These are phyloP conservation scores for Pyrrhia umbra DNA, from an alignment of 2,888 invertebrate species.

Conservation along the genomic window DNA sequence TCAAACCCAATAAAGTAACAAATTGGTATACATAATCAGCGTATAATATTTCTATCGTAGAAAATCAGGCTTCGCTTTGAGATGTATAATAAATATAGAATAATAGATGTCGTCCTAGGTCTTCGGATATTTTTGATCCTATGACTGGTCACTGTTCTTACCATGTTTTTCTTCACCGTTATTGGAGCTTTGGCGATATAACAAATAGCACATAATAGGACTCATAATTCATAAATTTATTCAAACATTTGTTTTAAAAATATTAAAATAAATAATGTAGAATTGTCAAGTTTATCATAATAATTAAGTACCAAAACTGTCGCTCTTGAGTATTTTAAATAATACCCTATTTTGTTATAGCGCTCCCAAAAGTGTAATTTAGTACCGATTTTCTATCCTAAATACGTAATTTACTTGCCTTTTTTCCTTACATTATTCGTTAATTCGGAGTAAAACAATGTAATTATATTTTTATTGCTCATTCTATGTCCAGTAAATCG, in stretches of 20 bases:
- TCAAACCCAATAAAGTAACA: slow-evolving; percentile 28
- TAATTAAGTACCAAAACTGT: slow-evolving; percentile 59
- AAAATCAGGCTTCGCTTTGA: too few species aligned
- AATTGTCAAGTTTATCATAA: background rate
- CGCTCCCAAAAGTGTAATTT: slow-evolving; percentile 66
- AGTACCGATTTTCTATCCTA: slow-evolving; percentile 72
- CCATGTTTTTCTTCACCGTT: background rate
- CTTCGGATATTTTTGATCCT: background rate
- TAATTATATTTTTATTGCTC: slow-evolving; percentile 89
- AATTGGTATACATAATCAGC: background rate
- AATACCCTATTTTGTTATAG: slow-evolving; percentile 72
- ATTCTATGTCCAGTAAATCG: slow-evolving; percentile 87
- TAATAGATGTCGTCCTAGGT: too few species aligned
- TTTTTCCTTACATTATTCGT: slow-evolving; percentile 77
- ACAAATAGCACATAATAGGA: background rate
- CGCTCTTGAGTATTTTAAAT: slow-evolving; percentile 68
- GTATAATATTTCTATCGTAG: background rate
- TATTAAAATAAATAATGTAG: background rate
- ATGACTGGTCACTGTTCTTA: background rate
- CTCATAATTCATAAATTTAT: too few species aligned
- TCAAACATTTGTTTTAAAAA: background rate
- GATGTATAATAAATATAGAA: too few species aligned
- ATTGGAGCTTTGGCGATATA: background rate
- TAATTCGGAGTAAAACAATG: slow-evolving; percentile 82
- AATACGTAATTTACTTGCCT: slow-evolving; percentile 75